Percentiles rank a stretch among this genome's conserved stretches.
Conservation (phyloP, 1,140 invertebrate species). For the Pomacea maculata region DNA sequence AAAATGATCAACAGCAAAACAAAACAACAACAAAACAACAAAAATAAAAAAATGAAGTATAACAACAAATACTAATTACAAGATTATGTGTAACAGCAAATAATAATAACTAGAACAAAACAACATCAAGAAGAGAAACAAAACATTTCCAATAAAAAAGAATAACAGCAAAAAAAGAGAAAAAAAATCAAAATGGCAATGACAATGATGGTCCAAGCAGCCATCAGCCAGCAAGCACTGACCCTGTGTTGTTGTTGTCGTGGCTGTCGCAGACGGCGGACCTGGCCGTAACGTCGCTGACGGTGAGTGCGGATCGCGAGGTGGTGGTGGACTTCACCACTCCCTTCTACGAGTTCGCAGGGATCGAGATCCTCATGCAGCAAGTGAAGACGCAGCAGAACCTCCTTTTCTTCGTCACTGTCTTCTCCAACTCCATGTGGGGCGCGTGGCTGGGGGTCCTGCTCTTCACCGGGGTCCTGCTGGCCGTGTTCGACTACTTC, state of each 20-base stretch:
- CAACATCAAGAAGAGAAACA: no score
- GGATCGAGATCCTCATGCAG: slow-evolving; percentile 44
- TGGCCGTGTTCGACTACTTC: slow-evolving; percentile 42
- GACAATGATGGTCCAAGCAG: no score
- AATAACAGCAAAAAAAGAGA: no score
- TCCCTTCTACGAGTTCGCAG: slow-evolving; percentile 48
- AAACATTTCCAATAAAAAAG: no score
- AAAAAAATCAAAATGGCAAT: no score
- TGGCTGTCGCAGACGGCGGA: slow-evolving; percentile 34
- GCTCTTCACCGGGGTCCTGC: slow-evolving; percentile 28
- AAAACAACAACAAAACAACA: no score
- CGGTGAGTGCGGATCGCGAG: slow-evolving; percentile 44
- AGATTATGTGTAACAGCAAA: no score
- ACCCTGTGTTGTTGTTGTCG: background rate
- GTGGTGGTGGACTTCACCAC: slow-evolving; percentile 42
- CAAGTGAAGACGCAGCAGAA: slow-evolving; percentile 21
- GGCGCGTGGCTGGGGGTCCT: slow-evolving; percentile 33
- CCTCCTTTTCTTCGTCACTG: slow-evolving; percentile 40
- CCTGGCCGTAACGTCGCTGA: slow-evolving; percentile 37
- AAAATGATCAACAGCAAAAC: no score
- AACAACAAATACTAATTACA: no score
- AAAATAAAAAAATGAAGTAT: no score
- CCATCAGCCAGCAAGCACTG: no score
- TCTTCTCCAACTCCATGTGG: slow-evolving; percentile 44
- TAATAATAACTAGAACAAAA: no score